Base-by-base conservation (phyloP, 2,113 vertebrate species). In the Antechinus flavipes region DNA sequence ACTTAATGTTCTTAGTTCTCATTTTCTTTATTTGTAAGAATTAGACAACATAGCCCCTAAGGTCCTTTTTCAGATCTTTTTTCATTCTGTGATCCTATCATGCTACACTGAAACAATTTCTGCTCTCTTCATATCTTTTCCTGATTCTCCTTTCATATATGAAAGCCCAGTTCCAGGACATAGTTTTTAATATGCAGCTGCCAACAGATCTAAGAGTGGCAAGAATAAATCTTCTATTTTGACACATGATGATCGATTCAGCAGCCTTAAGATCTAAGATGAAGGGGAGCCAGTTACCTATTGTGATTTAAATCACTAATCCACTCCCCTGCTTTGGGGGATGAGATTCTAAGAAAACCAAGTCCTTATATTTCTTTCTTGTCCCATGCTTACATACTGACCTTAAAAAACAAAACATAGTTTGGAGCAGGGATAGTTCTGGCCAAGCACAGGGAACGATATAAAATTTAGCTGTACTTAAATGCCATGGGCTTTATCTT, bases 401-500 rank as follows among this genome's bases (percentile, higher is more conserved):
- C 84, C 61, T 24, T 52, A 58, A 89, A 16, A 90, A 94, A 94
- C 90, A 16, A 8, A 7, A 90, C 26, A 47, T 26, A 12, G 55
- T 25, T 1, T 26, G 3, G 55, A 16, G 22, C 52, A 58, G 95
- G 8, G 96, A 42, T 30, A 95, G 61, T 4, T 54, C 92, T 94
- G 91, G 94, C 56, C 93, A 97, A 90, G 93, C 8, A 47, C 92
- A 61, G 93, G 94, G 94, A 91, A 91, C 35, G 92, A 49, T 23
- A 93, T 94, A 95, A 96, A 93, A 53, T 54, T 76, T 92, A 22
- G 93, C 94, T 54, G 97, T 96, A 93, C 84, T 96, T 97, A 68
- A 95, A 95, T 97, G 94, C 96, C 97, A 96, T 94, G 92, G 96
- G 94, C 96, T 97, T 98, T 95, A 97, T 98, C 97, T 98, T 97